A percentile compares a stretch with the other conserved stretches of the same genome.
phyloP scores from a whole-genome alignment of 2,113 vertebrate species.

The Varanus salvator region DNA sequence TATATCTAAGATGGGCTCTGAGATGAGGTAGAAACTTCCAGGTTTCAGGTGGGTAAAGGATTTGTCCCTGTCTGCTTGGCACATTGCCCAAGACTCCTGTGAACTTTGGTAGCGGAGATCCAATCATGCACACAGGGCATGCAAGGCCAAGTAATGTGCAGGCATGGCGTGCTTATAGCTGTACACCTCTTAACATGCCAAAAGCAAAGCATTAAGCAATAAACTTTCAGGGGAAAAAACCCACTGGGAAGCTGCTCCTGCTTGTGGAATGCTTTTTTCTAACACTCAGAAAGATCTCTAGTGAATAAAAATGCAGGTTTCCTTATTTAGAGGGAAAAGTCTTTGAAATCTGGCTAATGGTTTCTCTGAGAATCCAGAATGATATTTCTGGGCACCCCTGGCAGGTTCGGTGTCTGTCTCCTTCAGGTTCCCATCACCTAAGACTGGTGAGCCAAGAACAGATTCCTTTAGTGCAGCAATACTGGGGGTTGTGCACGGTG shows the following conservation, averaged over 20 bases:
- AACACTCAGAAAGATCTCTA: not conserved
- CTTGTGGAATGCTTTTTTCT: constrained; percentile 3
- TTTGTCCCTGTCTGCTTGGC: not conserved
- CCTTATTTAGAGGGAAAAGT: constrained; percentile 10
- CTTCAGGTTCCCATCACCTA: not conserved
- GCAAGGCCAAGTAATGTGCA: not conserved
- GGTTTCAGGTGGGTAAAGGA: not conserved
- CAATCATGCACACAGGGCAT: not conserved
- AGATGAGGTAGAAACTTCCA: not conserved
- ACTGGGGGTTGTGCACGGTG: fast-evolving
- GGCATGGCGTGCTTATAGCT: not conserved
- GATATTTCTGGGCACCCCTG: not conserved
- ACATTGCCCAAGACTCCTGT: not conserved
- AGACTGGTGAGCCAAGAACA: fast-evolving
- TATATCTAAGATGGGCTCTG: not conserved
- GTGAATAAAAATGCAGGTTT: not conserved
- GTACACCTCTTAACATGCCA: not conserved
- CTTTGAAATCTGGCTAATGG: not conserved
- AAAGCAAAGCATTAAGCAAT: fast-evolving
- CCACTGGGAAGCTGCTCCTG: fast-evolving
- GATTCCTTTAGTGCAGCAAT: not conserved
- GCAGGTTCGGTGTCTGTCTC: fast-evolving
- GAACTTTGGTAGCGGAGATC: not conserved
- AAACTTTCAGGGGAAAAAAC: not conserved
- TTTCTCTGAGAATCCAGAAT: fast-evolving